Evolutionary conservation across 1,140 invertebrate species (phyloP), one percentile per base, ranked within the genome.

Genomic region (Drosophila kepulauana): DNA sequence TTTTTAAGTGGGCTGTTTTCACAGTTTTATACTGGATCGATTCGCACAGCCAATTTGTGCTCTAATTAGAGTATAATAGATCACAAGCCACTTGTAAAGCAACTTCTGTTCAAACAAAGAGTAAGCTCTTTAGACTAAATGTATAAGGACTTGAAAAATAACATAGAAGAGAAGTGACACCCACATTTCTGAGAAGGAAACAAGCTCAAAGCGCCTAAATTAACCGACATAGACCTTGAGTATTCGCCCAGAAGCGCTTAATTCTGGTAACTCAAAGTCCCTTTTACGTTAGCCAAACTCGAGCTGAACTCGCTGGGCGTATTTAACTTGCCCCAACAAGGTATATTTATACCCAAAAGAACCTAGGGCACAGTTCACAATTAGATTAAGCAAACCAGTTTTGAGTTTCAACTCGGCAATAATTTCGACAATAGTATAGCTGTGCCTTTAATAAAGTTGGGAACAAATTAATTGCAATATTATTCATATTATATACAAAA

Each of bases 51-150:
- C 61, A 65, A 65, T 64, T 75, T 62, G 58, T 5, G 11, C 25
- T 13, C 33, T 48, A 75, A 75, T 75, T 70, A 56, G 30, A 56
- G 57, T 51, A 33, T 63, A 70, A 70, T 62, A 51, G 62, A 41
- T 56, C 63, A 66, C 63, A 20, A 20, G 3, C 11, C 41, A 43
- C 41, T 43, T n/a, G 41, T 2, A 13, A 33, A 3, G 13, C 6
- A 35, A 54, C 28, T 8, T 3, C n/a, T 30, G 13, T 6, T 2
- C 25, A 33, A 52, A 25, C 25, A 33, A n/a, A 33, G 25, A 52
- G 28, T 11, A 41, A 11, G 5, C 25, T 20, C 6, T 48, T 20
- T 20, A 20, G 20, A 20, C 30, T 6, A 33, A 33, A 8, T 33
- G 30, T 33, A 25, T 46, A 46, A 3, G n/a, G 28, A 28, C 16